These are phyloP conservation scores for Scaptomyza pallida DNA, from an alignment of 1,140 invertebrate species.

Conservation along the genomic window DNA sequence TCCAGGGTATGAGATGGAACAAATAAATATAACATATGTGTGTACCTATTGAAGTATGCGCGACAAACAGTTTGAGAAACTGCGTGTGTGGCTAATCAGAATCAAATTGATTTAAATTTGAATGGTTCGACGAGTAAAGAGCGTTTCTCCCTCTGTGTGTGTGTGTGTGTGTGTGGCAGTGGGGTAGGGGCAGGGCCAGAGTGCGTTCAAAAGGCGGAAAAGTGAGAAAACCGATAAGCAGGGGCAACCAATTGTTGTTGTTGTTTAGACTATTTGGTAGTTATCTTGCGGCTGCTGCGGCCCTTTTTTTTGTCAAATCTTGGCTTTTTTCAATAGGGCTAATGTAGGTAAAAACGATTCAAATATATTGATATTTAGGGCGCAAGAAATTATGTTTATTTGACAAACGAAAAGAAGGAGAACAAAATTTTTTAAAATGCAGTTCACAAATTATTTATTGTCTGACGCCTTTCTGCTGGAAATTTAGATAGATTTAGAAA, in stretches of 20 bases:
- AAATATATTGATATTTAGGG: too few relatives aligned
- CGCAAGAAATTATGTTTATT: slow-evolving; percentile 17
- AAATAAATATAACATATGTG: slow-evolving; percentile 5
- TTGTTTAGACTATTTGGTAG: slow-evolving; percentile 28
- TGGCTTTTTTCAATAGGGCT: slow-evolving; percentile 26
- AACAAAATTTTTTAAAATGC: too few relatives aligned
- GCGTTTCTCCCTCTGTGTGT: too few relatives aligned
- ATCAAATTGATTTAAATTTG: slow-evolving; percentile 81
- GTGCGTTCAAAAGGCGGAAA: too few relatives aligned
- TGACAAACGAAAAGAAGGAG: not conserved
- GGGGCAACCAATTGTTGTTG: slow-evolving; percentile 32
- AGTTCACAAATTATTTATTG: too few relatives aligned
- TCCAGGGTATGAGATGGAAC: slow-evolving; percentile 17
- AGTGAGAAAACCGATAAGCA: slow-evolving; percentile 67
- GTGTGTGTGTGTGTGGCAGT: slow-evolving; percentile 46
- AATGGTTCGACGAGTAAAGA: slow-evolving; percentile 74
- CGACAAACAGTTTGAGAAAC: slow-evolving; percentile 59
- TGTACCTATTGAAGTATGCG: slow-evolving; percentile 21
- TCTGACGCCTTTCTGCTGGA: too few relatives aligned
- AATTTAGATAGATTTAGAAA: too few relatives aligned
- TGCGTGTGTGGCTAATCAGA: slow-evolving; percentile 81
- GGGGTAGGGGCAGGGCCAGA: not conserved
- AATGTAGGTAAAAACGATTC: slow-evolving; percentile 6
- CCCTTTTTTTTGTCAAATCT: slow-evolving; percentile 30
- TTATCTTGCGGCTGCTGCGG: slow-evolving; percentile 24